Conservation (phyloP, 2,113 vertebrate genomes). For the Vulpes lagopus region DNA sequence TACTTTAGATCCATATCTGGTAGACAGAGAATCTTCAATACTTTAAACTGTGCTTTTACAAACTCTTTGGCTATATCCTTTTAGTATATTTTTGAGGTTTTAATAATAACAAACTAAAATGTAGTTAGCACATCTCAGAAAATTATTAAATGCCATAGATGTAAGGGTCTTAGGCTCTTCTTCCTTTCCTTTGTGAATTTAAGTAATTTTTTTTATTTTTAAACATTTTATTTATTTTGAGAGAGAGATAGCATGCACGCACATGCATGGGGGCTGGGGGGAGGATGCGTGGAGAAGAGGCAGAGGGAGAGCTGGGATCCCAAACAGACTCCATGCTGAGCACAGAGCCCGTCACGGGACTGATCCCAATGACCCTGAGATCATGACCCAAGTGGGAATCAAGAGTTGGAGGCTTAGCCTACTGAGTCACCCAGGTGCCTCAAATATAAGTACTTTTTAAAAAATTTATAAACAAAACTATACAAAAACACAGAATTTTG, state of each 20-base stretch:
- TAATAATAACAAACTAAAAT: not conserved
- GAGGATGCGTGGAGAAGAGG: not conserved
- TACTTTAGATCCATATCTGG: not conserved
- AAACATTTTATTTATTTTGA: not conserved
- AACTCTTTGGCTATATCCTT: not conserved
- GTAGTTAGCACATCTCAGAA: not conserved
- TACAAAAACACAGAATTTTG: not conserved
- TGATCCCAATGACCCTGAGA: not conserved
- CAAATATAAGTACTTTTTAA: not conserved
- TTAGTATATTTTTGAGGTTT: conserved; percentile 17
- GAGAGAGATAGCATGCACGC: not conserved
- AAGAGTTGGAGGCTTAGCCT: not conserved
- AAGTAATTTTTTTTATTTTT: not conserved
- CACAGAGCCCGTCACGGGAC: not conserved
- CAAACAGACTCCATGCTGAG: not conserved
- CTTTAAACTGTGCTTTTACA: not conserved
- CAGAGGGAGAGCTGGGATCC: not conserved
- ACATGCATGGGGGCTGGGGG: not conserved
- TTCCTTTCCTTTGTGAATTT: not conserved
- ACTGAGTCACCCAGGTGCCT: not conserved
- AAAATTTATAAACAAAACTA: not conserved
- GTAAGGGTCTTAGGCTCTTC: not conserved
- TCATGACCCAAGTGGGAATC: not conserved
- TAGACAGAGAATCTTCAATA: not conserved
- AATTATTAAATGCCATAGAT: not conserved